These are phyloP conservation scores for Philantomba maxwellii DNA, from an alignment of 2,113 vertebrate genomes.

Conservation along the genomic window DNA sequence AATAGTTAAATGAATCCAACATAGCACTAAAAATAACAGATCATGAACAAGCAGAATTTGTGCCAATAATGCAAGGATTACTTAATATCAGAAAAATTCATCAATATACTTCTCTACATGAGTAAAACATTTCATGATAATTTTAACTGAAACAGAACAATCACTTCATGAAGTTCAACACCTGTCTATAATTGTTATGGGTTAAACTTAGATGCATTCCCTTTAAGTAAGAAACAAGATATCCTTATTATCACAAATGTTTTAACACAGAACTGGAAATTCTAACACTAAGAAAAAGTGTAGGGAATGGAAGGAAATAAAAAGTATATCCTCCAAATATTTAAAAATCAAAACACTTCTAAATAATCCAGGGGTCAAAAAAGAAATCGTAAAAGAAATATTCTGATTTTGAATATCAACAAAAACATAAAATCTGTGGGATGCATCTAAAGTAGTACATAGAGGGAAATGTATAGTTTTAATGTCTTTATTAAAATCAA, in stretches of 20 bases:
- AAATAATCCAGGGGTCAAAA: background rate
- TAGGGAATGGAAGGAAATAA: background rate
- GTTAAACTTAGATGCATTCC: background rate
- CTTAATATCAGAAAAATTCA: background rate
- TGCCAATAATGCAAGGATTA: background rate
- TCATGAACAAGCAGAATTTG: background rate
- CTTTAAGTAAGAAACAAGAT: background rate
- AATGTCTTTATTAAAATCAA: background rate
- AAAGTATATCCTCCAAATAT: background rate
- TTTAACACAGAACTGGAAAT: background rate
- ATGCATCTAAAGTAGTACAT: background rate
- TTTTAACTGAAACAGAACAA: background rate
- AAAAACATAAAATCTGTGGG: background rate
- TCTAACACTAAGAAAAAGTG: background rate
- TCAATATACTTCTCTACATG: background rate
- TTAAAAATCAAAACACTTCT: background rate
- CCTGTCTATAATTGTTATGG: background rate
- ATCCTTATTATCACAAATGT: background rate
- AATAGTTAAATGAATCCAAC: background rate
- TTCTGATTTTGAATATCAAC: background rate
- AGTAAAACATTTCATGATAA: background rate
- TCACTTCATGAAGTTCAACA: background rate
- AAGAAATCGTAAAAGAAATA: background rate
- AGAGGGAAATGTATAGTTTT: background rate
- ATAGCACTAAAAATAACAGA: background rate